These are phyloP conservation scores for Oenanthe melanoleuca DNA, from an alignment of 2,113 vertebrate species.

Conservation along the genomic window DNA sequence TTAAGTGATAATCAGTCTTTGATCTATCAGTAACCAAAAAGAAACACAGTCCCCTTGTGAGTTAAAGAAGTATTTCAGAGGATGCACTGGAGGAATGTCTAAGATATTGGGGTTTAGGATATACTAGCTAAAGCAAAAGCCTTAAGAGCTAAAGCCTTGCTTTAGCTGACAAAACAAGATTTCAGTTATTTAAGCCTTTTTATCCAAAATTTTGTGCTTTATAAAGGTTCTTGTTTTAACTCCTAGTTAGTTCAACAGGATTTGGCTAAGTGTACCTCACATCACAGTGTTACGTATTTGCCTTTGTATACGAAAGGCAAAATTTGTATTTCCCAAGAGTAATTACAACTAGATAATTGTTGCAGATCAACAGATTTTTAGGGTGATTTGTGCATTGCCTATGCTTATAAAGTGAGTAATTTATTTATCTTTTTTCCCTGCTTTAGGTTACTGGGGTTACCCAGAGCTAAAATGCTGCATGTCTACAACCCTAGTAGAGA, in stretches of 20 bases:
- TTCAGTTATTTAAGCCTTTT: not conserved
- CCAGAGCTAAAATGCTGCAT: slow-evolving; percentile 90
- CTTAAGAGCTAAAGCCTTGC: not conserved
- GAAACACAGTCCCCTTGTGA: not conserved
- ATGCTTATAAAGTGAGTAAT: not conserved
- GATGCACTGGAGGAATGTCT: not conserved
- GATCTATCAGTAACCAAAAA: not conserved
- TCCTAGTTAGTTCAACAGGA: not conserved
- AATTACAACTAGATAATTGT: not conserved
- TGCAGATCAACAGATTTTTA: not conserved
- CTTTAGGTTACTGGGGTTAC: slow-evolving; percentile 86
- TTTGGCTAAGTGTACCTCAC: not conserved
- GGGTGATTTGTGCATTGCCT: not conserved
- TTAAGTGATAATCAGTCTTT: not conserved
- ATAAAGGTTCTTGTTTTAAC: not conserved
- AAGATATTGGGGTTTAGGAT: not conserved
- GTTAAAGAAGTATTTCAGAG: not conserved
- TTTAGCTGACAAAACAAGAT: not conserved
- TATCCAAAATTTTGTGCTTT: not conserved
- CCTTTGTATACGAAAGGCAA: not conserved
- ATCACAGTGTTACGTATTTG: not conserved
- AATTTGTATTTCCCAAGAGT: not conserved
- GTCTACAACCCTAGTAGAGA: slow-evolving; percentile 94
- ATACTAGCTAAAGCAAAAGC: not conserved
- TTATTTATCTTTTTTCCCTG: not conserved